Conservation (phyloP, 1,140 invertebrate species). For the Aradophagus sp. region DNA sequence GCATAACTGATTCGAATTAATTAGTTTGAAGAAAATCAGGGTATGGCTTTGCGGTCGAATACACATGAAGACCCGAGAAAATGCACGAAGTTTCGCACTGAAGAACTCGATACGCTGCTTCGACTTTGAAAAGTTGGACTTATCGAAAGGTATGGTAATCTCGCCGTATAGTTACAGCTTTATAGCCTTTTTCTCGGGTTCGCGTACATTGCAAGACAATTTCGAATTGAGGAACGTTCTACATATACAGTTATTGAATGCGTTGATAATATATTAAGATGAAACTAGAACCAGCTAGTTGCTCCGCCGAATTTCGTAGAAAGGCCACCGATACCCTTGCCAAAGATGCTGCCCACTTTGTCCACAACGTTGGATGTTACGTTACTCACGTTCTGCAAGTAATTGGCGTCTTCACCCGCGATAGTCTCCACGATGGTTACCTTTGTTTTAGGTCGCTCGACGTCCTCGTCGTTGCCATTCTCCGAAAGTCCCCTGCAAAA, state of each 20-base stretch:
- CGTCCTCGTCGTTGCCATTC: constrained; percentile 80
- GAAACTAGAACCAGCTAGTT: constrained; percentile 80
- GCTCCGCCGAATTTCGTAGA: constrained; percentile 86
- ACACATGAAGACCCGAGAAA: constrained; percentile 4
- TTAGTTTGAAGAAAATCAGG: constrained; percentile 36
- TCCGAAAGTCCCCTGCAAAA: constrained; percentile 73
- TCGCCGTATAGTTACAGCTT: constrained; percentile 1
- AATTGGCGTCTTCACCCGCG: constrained; percentile 79
- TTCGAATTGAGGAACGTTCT: constrained; percentile 64
- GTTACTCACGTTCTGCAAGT: constrained; percentile 81
- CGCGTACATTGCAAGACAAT: constrained; percentile 43
- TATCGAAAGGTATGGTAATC: not conserved
- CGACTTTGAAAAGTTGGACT: too few species aligned
- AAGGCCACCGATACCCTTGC: constrained; percentile 87
- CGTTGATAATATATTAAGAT: constrained; percentile 56
- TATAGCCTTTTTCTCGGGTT: constrained; percentile 29
- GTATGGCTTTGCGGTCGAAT: constrained; percentile 28
- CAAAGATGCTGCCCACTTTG: constrained; percentile 86
- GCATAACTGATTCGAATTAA: constrained; percentile 40
- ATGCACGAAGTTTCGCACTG: constrained; percentile 4
- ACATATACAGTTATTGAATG: constrained; percentile 49
- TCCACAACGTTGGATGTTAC: constrained; percentile 85
- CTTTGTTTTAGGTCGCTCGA: constrained; percentile 78
- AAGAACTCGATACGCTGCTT: too few species aligned
- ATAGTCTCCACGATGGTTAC: constrained; percentile 79